Percentiles rank a stretch among this genome's conserved stretches.
Evolutionary conservation across 2,888 invertebrate genomes (phyloP).

Genomic region (Tryphoninae sp.): DNA sequence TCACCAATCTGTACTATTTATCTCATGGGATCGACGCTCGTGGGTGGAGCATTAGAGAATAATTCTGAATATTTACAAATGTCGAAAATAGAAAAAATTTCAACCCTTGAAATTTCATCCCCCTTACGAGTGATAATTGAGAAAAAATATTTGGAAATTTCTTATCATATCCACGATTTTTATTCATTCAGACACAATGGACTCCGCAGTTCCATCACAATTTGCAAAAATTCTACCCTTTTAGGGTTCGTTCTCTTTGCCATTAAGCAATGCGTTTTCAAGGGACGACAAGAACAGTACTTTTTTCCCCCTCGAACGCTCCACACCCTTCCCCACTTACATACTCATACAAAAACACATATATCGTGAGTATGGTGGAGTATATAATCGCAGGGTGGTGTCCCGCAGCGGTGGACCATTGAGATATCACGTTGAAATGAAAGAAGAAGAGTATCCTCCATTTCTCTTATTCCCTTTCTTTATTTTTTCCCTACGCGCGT

Average conservation of each 20-base stretch:
- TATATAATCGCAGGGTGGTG: constrained; percentile 57
- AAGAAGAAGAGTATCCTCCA: constrained; percentile 55
- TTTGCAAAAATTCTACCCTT: constrained; percentile 50
- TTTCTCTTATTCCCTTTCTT: constrained; percentile 46
- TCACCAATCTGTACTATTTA: too few relatives aligned
- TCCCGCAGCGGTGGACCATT: constrained; percentile 58
- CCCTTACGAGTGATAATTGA: neutral
- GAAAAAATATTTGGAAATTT: neutral
- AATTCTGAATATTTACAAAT: neutral
- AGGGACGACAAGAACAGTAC: constrained; percentile 34
- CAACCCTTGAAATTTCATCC: neutral
- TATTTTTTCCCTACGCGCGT: constrained; percentile 40
- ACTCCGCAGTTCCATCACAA: constrained; percentile 35
- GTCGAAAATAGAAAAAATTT: neutral
- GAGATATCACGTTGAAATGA: constrained; percentile 63
- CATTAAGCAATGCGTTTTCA: constrained; percentile 51
- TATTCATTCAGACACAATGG: constrained; percentile 36
- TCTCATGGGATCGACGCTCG: too few relatives aligned
- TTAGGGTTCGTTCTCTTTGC: constrained; percentile 40
- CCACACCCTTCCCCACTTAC: constrained; percentile 49
- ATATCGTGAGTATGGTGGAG: constrained; percentile 22
- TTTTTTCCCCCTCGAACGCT: constrained; percentile 38
- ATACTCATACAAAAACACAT: neutral
- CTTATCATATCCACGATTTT: constrained; percentile 20
- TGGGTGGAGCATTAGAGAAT: too few relatives aligned